These are phyloP conservation scores for Polyommatus iphigenia DNA, from an alignment of 2,888 invertebrate species.

Conservation along the genomic window DNA sequence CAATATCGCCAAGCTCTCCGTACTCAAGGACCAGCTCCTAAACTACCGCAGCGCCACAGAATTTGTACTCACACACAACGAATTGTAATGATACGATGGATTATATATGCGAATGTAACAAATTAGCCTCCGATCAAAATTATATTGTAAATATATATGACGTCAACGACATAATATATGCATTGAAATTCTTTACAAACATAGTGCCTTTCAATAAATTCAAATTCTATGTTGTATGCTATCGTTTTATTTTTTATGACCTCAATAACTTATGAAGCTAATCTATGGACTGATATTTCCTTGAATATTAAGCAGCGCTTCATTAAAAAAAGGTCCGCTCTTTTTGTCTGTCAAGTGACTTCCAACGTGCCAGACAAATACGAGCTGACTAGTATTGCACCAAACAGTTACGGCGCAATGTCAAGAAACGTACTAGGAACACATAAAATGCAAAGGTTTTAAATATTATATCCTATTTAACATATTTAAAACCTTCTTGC, in stretches of 20 bases:
- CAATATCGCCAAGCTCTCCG: conserved; percentile 77
- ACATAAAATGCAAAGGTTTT: too few species aligned
- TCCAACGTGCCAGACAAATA: too few species aligned
- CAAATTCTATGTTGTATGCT: conserved; percentile 58
- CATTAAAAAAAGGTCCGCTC: too few species aligned
- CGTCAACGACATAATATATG: conserved; percentile 58
- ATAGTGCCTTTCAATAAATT: conserved; percentile 75
- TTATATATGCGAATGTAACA: conserved; percentile 59
- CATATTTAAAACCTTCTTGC: too few species aligned
- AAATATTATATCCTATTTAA: too few species aligned
- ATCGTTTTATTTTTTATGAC: conserved; percentile 42
- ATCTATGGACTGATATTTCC: too few species aligned
- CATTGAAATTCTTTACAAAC: conserved; percentile 63
- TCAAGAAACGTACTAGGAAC: too few species aligned
- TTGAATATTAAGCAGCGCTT: too few species aligned
- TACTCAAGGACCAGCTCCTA: conserved; percentile 79
- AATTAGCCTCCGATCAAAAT: conserved; percentile 44
- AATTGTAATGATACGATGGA: conserved; percentile 60
- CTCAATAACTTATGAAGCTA: neutral
- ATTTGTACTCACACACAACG: conserved; percentile 79
- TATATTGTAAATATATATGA: conserved; percentile 65
- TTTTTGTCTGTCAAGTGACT: too few species aligned
- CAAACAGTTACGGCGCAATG: too few species aligned
- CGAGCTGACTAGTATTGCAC: too few species aligned
- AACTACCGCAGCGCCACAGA: conserved; percentile 81